A percentile compares a stretch with the other conserved stretches of the same genome.
phyloP scores from a whole-genome alignment of 1,140 invertebrate genomes.

The Andricus grossulariae region DNA sequence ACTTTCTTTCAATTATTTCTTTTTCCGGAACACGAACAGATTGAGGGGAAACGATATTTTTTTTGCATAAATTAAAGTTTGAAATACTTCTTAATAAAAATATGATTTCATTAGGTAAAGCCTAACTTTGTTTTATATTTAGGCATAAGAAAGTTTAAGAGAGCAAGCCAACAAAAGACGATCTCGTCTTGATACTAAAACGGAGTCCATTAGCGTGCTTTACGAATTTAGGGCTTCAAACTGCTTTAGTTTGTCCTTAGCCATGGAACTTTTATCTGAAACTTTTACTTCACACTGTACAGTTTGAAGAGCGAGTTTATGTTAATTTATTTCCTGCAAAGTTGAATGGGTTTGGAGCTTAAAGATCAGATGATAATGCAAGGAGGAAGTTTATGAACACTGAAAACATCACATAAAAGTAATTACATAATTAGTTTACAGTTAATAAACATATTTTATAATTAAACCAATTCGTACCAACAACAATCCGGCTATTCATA shows the following conservation, averaged over 20 bases:
- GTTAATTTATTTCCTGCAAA: constrained; percentile 3
- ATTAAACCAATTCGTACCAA: too few relatives aligned
- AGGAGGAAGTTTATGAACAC: background rate
- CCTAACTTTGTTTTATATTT: too few relatives aligned
- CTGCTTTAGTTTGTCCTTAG: constrained; percentile 26
- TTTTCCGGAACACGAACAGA: too few relatives aligned
- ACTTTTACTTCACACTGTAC: constrained; percentile 14
- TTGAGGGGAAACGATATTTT: too few relatives aligned
- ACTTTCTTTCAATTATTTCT: too few relatives aligned
- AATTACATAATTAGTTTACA: too few relatives aligned
- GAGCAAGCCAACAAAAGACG: constrained; percentile 9
- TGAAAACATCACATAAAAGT: too few relatives aligned
- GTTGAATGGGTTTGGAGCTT: background rate
- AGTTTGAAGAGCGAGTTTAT: constrained; percentile 16
- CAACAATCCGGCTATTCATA: too few relatives aligned
- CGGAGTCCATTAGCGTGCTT: constrained; percentile 20
- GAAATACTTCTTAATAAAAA: too few relatives aligned
- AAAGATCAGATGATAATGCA: background rate
- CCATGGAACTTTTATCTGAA: constrained; percentile 23
- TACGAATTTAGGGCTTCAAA: constrained; percentile 25
- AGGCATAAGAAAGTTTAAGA: background rate
- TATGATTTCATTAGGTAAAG: too few relatives aligned
- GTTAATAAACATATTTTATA: too few relatives aligned
- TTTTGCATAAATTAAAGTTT: too few relatives aligned
- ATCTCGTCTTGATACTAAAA: constrained; percentile 20